Evolutionary conservation across 2,113 vertebrate species (phyloP), one percentile per base, ranked within the genome.

Genomic region (Actinemys pallida): DNA sequence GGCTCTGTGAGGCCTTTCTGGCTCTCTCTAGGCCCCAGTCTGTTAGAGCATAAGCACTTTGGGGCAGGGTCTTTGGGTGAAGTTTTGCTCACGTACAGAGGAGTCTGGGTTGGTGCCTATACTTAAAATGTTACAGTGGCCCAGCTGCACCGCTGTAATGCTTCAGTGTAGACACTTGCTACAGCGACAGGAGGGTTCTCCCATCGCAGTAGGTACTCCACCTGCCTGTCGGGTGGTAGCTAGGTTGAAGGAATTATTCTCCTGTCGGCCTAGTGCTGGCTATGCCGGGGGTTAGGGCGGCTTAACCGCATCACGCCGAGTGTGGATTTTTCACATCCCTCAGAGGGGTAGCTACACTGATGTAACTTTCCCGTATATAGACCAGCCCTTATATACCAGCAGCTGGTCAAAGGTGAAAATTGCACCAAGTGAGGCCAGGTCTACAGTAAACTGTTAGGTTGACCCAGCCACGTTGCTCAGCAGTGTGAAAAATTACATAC

Each of bases 131-230:
- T 9, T 22, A 10, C 29, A 5, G 19, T 39, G 19, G n/a, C 19
- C 8, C 65, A 72, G 9, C 20, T 20, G n/a, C 4, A 1, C 65
- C 2, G 3, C n/a, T 39, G 65, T 72, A 72, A 39, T 22, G 14
- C 65, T 69, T 10, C 35, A 16, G 65, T 9, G 35, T 8, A 69
- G 65, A 39, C 57, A 31, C 57, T 31, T 62, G 57, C 27, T 6
- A 31, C n/a, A 72, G n/a, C 12, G 12, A 31, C 65, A 72, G 17
- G 65, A 39, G 16, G 65, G n/a, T n/a, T n/a, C 35, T n/a, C 62
- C 31, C 2, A 0, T 69, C 8, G 16, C 16, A 2, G 16, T n/a
- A 14, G 8, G 31, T n/a, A 20, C 14, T 39, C n/a, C 19, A 6
- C 19, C n/a, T 35, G 6, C 59, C 29, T 62, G 29, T 13, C 6